These are phyloP conservation scores for Nansenia antarctica DNA, from an alignment of 2,113 vertebrate genomes.

Conservation along the genomic window DNA sequence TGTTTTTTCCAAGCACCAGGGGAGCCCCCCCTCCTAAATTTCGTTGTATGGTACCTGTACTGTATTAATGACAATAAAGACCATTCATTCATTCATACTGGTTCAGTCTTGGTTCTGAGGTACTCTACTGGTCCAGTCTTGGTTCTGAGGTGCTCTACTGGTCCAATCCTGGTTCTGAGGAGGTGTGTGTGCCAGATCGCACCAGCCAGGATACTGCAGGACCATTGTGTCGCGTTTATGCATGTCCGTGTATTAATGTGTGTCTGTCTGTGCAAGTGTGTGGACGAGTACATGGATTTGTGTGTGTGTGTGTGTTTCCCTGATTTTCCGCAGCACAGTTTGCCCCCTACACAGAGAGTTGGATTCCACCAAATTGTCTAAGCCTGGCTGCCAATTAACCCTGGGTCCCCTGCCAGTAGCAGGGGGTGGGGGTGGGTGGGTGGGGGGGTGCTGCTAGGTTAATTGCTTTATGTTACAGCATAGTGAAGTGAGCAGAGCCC, in stretches of 20 bases:
- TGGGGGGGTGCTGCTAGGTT: slow-evolving; percentile 37
- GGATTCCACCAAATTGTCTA: neutral
- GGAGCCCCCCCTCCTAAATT: too few relatives aligned
- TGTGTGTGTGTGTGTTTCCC: neutral
- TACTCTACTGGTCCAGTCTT: too few relatives aligned
- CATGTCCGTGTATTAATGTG: neutral
- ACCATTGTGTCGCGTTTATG: too few relatives aligned
- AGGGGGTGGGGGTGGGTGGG: slow-evolving; percentile 11
- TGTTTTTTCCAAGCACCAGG: too few relatives aligned
- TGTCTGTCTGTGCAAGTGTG: slow-evolving; percentile 4
- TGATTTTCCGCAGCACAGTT: neutral
- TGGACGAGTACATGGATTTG: neutral
- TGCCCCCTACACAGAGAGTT: neutral
- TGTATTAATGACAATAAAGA: too few relatives aligned
- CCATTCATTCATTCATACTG: too few relatives aligned
- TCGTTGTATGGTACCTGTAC: too few relatives aligned
- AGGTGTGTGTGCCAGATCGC: too few relatives aligned
- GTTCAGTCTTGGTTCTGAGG: too few relatives aligned
- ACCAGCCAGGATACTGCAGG: too few relatives aligned
- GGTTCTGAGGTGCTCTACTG: too few relatives aligned
- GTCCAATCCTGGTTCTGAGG: too few relatives aligned
- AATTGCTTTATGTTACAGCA: slow-evolving; percentile 53
- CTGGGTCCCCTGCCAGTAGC: slow-evolving; percentile 27
- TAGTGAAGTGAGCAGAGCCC: slow-evolving; percentile 26
- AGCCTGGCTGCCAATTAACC: slow-evolving; percentile 43